Percentiles rank a stretch among this genome's conserved stretches.
phyloP scores from a whole-genome alignment of 1,140 invertebrate species.

The Forficula auricularia region DNA sequence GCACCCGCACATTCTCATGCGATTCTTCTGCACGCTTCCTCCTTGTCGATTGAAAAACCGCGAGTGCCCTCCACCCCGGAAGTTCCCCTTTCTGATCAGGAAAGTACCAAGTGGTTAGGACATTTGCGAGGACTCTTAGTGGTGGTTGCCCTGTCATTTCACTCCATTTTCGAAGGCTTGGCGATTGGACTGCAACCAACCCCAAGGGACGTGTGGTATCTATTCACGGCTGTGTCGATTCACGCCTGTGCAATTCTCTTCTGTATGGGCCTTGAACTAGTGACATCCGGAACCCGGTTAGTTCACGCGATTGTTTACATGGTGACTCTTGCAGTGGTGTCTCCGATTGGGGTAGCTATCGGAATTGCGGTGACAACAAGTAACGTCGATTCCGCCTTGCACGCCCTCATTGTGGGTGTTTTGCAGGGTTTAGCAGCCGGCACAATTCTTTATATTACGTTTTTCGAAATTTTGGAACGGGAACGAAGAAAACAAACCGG shows the following conservation, averaged over 20 bases:
- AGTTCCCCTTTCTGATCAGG: neutral
- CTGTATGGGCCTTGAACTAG: slow-evolving; percentile 26
- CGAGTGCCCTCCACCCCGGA: too few relatives aligned
- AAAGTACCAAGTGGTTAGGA: slow-evolving; percentile 6
- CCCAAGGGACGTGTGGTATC: slow-evolving; percentile 27
- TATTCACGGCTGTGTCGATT: slow-evolving; percentile 32
- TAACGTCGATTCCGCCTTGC: slow-evolving; percentile 8
- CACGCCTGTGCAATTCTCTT: slow-evolving; percentile 36
- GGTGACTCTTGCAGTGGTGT: slow-evolving; percentile 22
- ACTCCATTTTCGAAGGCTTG: slow-evolving; percentile 46
- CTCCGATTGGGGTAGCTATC: slow-evolving; percentile 25
- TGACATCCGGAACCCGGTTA: slow-evolving; percentile 20
- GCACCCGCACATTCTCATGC: slow-evolving; percentile 5
- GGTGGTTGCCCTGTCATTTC: slow-evolving; percentile 41
- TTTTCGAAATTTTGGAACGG: slow-evolving; percentile 36
- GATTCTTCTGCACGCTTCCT: slow-evolving; percentile 7
- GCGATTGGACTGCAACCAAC: slow-evolving; percentile 38
- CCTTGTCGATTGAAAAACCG: slow-evolving; percentile 4
- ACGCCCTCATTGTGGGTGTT: slow-evolving; percentile 5
- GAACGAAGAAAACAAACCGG: slow-evolving; percentile 3
- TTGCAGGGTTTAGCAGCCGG: slow-evolving; percentile 36
- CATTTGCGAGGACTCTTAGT: slow-evolving; percentile 29
- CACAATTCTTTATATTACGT: slow-evolving; percentile 44
- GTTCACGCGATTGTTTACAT: slow-evolving; percentile 22
- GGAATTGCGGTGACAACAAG: slow-evolving; percentile 23